Base-by-base conservation (phyloP, 2,797 vertebrate species). In the Hephaestus fuliginosus region DNA sequence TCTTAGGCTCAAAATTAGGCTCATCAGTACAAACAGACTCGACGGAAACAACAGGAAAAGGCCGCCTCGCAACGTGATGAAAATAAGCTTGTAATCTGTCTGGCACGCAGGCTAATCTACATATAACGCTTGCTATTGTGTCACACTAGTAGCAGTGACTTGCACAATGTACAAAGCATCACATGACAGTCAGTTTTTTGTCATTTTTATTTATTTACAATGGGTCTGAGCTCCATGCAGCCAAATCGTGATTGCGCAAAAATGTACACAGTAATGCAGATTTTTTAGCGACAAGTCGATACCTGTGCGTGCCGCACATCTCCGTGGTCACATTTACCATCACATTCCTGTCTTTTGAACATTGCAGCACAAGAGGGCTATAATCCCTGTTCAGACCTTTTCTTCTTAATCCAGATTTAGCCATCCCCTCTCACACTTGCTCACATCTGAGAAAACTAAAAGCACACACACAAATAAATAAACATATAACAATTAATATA, bases 121-220 rank as follows among this genome's bases (percentile, higher is more conserved):
- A 83, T 51, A 69, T 43, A 86, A 90, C 60, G 82, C 73, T 68
- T 61, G 52, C 66, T 65, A 77, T 79, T 90, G 88, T 89, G 63
- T 80, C 63, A 58, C 36, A 39, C 36, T 7, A 1, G 15, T 18
- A 82, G 78, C 36, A 70, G 30, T 33, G 30, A 58, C 77, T 74
- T 80, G 39, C 30, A 78, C 76, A 79, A 87, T 20, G 2, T 78
- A 64, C 73, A 84, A 70, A 63, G 67, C n/a, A n/a, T 52, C 77
- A 86, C 74, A 39, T 82, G 66, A 86, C 13, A 44, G 17, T 55
- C 15, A 6, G 10, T 49, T 49, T 75, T 39, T 66, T 33, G 7
- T 67, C 13, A 63, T 55, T 49, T 3, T 9, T 33, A n/a, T 28
- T 53, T 15, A 43, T 53, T 39, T 1, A 48, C 5, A 48, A 10